phyloP scores from a whole-genome alignment of 35 echinoderm and acorn worm species.

The Strongylocentrotus purpuratus region DNA sequence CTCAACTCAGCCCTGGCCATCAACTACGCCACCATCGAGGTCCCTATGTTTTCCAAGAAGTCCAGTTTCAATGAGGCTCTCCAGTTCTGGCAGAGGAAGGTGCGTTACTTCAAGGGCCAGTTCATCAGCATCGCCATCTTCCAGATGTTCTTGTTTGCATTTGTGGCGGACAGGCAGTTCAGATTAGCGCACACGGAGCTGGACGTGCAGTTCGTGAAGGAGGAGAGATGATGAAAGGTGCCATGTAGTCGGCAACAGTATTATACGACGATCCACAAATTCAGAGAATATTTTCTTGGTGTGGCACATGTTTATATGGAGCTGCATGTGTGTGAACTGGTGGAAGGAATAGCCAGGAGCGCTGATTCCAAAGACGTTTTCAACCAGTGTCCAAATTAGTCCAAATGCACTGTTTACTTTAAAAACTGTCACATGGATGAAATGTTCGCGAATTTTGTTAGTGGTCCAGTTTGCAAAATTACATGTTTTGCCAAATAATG shows the following conservation, averaged over 20 bases:
- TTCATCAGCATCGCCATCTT: conserved; percentile 76
- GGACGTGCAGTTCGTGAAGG: conserved; percentile 19
- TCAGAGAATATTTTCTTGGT: neutral
- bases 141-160: conserved; percentile 53
- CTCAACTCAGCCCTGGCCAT: conserved; percentile 66
- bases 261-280: neutral
- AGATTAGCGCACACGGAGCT: neutral
- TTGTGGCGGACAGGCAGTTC: conserved; percentile 39
- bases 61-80: neutral
- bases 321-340: neutral
- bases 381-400: neutral
- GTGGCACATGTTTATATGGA: neutral
- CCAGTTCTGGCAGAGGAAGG: conserved; percentile 72
- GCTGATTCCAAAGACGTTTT: neutral
- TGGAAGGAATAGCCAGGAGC: neutral
- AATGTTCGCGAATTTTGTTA: no score
- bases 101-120: conserved; percentile 78
- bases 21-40: conserved; percentile 76
- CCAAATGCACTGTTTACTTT: no score
- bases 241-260: neutral
- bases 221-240: neutral
- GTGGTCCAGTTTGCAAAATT: no score
- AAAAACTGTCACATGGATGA: no score
- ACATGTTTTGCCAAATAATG: no score
- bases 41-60: conserved; percentile 58